Evolutionary conservation across 1,140 invertebrate species (phyloP).

Genomic region (Scaptodrosophila lebanonensis): DNA sequence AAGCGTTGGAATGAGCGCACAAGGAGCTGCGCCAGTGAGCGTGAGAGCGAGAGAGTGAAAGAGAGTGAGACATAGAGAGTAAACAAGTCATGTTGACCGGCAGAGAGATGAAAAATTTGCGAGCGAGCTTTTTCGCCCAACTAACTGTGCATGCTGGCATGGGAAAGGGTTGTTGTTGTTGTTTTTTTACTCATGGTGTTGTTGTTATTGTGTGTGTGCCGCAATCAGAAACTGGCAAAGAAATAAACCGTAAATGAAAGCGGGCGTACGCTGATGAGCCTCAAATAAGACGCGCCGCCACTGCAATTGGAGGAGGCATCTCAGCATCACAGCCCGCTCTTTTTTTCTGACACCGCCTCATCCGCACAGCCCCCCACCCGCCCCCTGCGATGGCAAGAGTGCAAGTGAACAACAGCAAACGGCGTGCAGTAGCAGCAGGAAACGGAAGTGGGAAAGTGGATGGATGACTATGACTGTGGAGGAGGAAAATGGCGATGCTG

Average conservation of each 20-base stretch:
- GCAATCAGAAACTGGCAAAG: conserved; percentile 15
- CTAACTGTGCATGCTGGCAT: conserved; percentile 2
- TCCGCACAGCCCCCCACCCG: conserved; percentile 5
- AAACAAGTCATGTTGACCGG: conserved; percentile 5
- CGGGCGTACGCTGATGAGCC: too few relatives aligned
- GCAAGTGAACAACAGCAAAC: conserved; percentile 27
- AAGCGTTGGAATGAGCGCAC: conserved; percentile 28
- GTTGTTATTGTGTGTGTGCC: conserved; percentile 28
- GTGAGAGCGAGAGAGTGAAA: not conserved
- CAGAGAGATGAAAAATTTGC: too few relatives aligned
- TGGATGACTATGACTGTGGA: conserved; percentile 27
- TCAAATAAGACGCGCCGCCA: conserved; percentile 49
- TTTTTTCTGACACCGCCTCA: not conserved
- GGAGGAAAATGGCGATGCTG: conserved; percentile 40
- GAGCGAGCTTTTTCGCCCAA: conserved; percentile 33
- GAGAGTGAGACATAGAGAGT: not conserved
- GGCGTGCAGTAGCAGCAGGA: conserved; percentile 41
- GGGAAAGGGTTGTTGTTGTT: conserved; percentile 55
- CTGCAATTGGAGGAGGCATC: conserved; percentile 47
- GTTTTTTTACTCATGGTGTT: too few relatives aligned
- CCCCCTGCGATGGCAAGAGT: conserved; percentile 11
- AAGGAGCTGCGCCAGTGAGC: conserved; percentile 23
- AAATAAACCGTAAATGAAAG: conserved; percentile 47
- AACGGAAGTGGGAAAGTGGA: conserved; percentile 42
- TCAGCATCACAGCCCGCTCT: not conserved